These are phyloP conservation scores for Trisateles emortualis DNA, from an alignment of 2,888 invertebrate genomes.

Conservation along the genomic window DNA sequence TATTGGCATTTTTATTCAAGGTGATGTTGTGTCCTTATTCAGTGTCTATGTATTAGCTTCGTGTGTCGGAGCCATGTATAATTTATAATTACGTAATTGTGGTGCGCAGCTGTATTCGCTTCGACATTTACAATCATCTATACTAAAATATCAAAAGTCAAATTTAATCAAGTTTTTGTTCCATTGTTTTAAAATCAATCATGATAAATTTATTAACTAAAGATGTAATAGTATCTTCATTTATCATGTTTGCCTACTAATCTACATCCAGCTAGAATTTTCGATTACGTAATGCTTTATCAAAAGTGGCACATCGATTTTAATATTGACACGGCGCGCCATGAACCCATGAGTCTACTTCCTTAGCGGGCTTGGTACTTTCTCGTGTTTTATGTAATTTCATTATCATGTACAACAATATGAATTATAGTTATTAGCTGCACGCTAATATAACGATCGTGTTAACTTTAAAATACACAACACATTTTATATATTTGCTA, in stretches of 20 bases:
- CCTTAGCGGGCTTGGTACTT: constrained; percentile 47
- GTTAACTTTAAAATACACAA: constrained; percentile 22
- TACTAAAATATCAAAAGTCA: constrained; percentile 24
- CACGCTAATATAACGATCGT: constrained; percentile 25
- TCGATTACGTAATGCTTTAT: constrained; percentile 41
- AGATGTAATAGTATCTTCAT: constrained; percentile 23
- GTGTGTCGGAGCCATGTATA: constrained; percentile 50
- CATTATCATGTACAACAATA: constrained; percentile 38
- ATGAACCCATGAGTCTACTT: constrained; percentile 51
- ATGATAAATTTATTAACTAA: constrained; percentile 10
- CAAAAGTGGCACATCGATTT: constrained; percentile 48
- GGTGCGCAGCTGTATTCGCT: constrained; percentile 25
- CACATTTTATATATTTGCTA: neutral
- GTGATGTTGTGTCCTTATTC: constrained; percentile 59
- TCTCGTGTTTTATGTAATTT: constrained; percentile 55
- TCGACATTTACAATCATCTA: constrained; percentile 16
- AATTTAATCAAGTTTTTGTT: constrained; percentile 21
- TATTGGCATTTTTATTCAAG: constrained; percentile 61
- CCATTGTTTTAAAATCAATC: constrained; percentile 37
- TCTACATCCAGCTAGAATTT: constrained; percentile 41
- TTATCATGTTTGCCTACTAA: constrained; percentile 44
- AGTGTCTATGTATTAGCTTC: constrained; percentile 45
- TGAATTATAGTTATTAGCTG: constrained; percentile 26
- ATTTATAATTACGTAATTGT: constrained; percentile 53
- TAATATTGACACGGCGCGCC: constrained; percentile 54